Conservation (phyloP, 2,797 vertebrate genomes). For the Danio jaintianensis region DNA sequence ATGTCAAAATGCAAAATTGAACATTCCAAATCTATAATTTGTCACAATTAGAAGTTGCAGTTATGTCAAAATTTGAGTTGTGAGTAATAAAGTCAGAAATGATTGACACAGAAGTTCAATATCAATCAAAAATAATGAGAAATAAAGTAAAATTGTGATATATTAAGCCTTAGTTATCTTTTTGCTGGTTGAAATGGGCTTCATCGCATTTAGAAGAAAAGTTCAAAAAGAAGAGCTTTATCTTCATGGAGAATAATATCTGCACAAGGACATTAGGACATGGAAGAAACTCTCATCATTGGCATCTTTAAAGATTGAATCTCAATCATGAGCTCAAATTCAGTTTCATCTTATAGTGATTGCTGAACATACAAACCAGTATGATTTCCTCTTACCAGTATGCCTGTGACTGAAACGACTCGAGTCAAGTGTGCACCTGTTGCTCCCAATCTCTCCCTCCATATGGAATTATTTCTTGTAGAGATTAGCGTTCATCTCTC, state of each 20-base stretch:
- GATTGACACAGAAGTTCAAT: no score
- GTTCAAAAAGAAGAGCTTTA: neutral
- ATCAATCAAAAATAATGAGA: neutral
- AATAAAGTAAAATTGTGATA: neutral
- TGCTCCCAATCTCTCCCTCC: constrained; percentile 27
- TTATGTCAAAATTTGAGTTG: no score
- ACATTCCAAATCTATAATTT: no score
- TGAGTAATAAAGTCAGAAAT: no score
- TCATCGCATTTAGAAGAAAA: constrained; percentile 2
- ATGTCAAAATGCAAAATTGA: no score
- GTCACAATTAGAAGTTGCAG: no score
- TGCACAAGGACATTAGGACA: neutral
- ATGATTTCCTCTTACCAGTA: constrained; percentile 16
- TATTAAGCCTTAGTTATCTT: neutral
- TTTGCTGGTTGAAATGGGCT: neutral
- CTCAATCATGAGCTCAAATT: neutral
- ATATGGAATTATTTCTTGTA: constrained; percentile 48
- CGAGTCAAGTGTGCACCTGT: constrained; percentile 53
- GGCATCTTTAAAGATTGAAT: neutral
- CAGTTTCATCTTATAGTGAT: neutral
- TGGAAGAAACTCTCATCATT: neutral
- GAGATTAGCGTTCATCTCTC: constrained; percentile 60
- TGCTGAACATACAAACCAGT: neutral
- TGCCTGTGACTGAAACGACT: neutral
- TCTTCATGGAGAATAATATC: neutral